phyloP scores from a whole-genome alignment of 2,797 vertebrate species.

The Hydrocynus forskahlii region DNA sequence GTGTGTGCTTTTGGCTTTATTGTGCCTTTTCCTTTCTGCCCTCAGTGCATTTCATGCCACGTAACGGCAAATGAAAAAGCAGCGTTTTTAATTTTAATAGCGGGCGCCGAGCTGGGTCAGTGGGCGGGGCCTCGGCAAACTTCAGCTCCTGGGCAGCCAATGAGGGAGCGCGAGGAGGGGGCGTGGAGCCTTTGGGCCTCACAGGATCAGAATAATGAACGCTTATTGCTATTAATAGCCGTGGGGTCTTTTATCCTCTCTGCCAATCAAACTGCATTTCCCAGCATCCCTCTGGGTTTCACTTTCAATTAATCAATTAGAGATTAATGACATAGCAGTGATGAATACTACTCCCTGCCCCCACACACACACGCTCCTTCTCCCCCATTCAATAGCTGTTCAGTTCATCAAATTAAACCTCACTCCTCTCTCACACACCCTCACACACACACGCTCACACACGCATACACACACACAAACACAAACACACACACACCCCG shows the following conservation, averaged over 20 bases:
- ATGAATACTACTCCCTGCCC: background rate
- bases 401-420: too few relatives aligned
- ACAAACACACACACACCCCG: background rate
- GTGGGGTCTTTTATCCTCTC: conserved; percentile 27
- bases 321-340: conserved; percentile 27
- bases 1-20: conserved; percentile 8
- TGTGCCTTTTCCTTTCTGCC: conserved; percentile 25
- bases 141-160: background rate
- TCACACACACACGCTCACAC: too few relatives aligned
- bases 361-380: too few relatives aligned
- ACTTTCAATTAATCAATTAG: conserved; percentile 40
- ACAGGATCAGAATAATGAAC: conserved; percentile 33
- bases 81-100: conserved; percentile 17
- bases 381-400: background rate
- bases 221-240: conserved; percentile 33
- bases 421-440: too few relatives aligned
- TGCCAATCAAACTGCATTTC: conserved; percentile 20
- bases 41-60: conserved; percentile 4
- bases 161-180: background rate
- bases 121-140: background rate
- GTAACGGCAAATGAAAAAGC: conserved; percentile 21
- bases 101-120: background rate
- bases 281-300: conserved; percentile 19
- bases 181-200: conserved; percentile 7
- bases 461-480: too few relatives aligned